Percentiles rank a stretch among this genome's conserved stretches.
Conservation (phyloP, 92 coral and sea anemone genomes). For the Micromussa lordhowensis region DNA sequence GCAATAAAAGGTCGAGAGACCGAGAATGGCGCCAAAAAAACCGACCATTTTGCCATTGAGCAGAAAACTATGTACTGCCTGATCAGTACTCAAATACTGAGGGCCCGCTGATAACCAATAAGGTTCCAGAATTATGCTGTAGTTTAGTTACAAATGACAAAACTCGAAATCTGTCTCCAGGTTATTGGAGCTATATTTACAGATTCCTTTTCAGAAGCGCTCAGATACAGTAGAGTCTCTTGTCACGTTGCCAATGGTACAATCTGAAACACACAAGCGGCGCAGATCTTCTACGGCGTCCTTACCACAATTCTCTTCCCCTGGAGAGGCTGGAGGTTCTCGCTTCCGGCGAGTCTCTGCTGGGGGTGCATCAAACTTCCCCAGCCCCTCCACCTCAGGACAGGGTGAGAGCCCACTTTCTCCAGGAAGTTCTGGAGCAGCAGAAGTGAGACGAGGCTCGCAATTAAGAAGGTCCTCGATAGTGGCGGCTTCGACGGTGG, state of each 20-base stretch:
- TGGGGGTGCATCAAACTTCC: neutral
- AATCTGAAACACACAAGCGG: neutral
- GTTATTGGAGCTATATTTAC: neutral
- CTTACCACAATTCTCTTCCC: neutral
- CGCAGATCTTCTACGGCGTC: slow-evolving; percentile 26
- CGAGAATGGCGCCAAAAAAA: too few relatives aligned
- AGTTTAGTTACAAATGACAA: too few relatives aligned
- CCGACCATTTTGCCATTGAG: too few relatives aligned
- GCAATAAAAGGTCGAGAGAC: too few relatives aligned
- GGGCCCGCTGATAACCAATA: too few relatives aligned
- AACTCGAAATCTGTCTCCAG: too few relatives aligned
- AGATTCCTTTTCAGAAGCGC: neutral
- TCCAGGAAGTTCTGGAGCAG: slow-evolving; percentile 10
- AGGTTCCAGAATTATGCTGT: too few relatives aligned
- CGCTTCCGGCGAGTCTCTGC: slow-evolving; percentile 2
- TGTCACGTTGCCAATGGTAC: neutral
- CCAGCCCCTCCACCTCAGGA: slow-evolving; percentile 21
- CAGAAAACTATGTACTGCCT: too few relatives aligned
- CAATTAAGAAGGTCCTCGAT: slow-evolving; percentile 27
- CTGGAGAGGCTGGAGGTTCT: neutral
- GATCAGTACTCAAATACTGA: too few relatives aligned
- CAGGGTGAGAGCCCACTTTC: neutral
- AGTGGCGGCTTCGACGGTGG: slow-evolving; percentile 19
- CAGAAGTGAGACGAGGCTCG: slow-evolving; percentile 30
- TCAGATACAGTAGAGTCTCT: slow-evolving; percentile 7